A percentile compares a stretch with the other conserved stretches of the same genome.
These are phyloP conservation scores for Hyphantria cunea DNA, from an alignment of 1,140 invertebrate genomes.

Conservation along the genomic window DNA sequence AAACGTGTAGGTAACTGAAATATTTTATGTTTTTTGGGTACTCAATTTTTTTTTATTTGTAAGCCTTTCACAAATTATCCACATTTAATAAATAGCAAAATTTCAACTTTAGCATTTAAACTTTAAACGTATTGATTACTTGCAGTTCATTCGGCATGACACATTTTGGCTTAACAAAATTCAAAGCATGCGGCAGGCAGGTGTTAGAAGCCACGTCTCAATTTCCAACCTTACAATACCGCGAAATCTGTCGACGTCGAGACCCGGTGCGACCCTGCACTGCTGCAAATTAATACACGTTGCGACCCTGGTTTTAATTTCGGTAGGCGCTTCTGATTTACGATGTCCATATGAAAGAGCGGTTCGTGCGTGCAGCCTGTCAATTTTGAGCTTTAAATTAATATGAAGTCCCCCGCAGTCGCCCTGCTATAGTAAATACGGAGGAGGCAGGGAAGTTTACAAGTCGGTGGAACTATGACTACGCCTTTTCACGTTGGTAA, in stretches of 20 bases:
- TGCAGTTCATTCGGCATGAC: too few relatives aligned
- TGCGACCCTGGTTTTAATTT: slow-evolving; percentile 69
- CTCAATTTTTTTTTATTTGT: too few relatives aligned
- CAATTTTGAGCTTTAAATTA: slow-evolving; percentile 49
- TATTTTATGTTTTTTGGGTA: too few relatives aligned
- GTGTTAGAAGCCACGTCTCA: slow-evolving; percentile 37
- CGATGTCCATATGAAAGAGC: slow-evolving; percentile 68
- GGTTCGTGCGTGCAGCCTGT: slow-evolving; percentile 59
- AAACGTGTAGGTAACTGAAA: slow-evolving; percentile 1
- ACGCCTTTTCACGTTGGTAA: slow-evolving; percentile 46
- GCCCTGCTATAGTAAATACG: neutral
- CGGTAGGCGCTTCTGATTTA: slow-evolving; percentile 66
- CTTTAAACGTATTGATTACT: too few relatives aligned
- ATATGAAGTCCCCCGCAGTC: slow-evolving; percentile 33
- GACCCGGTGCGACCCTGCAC: slow-evolving; percentile 40
- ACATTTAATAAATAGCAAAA: too few relatives aligned
- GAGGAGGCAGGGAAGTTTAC: slow-evolving; percentile 36
- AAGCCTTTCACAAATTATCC: too few relatives aligned
- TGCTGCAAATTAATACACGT: slow-evolving; percentile 63
- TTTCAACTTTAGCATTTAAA: too few relatives aligned
- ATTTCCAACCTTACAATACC: slow-evolving; percentile 40
- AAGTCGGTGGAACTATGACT: slow-evolving; percentile 36
- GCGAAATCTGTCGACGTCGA: slow-evolving; percentile 61
- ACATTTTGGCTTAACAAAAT: slow-evolving; percentile 21
- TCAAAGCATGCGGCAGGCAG: slow-evolving; percentile 20